These are phyloP conservation scores for Octopus sinensis DNA, from an alignment of 1,140 invertebrate species.

Conservation along the genomic window DNA sequence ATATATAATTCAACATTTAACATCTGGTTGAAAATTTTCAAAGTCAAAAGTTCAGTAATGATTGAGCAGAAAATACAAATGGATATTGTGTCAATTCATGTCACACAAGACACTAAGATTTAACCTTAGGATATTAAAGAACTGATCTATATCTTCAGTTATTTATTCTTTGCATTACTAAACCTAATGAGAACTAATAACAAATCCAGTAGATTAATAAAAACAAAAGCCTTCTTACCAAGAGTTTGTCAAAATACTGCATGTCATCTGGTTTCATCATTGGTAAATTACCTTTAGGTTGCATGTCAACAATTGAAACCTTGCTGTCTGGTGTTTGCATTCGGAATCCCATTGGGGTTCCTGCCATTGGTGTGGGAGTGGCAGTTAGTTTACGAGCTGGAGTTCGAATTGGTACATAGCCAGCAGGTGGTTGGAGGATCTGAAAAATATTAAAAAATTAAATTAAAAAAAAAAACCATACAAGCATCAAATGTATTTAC, in stretches of 20 bases:
- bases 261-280: slow-evolving; percentile 99
- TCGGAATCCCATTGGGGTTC: slow-evolving; percentile 91
- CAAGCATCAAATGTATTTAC: too few relatives aligned
- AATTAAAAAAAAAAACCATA: background rate
- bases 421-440: slow-evolving; percentile 85
- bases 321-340: slow-evolving; percentile 73
- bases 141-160: too few relatives aligned
- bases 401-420: slow-evolving; percentile 95
- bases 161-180: too few relatives aligned
- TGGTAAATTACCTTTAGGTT: slow-evolving; percentile 94
- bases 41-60: too few relatives aligned
- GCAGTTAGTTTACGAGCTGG: slow-evolving; percentile 94
- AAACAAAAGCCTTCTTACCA: slow-evolving; percentile 59
- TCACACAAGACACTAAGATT: too few relatives aligned
- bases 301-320: slow-evolving; percentile 83
- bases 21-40: too few relatives aligned
- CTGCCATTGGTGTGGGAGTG: slow-evolving; percentile 90
- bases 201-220: too few relatives aligned
- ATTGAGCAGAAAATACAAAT: too few relatives aligned
- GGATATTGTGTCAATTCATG: too few relatives aligned
- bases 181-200: too few relatives aligned
- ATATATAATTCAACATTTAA: too few relatives aligned
- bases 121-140: too few relatives aligned
- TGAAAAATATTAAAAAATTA: slow-evolving; percentile 22
- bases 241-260: slow-evolving; percentile 98